A percentile compares a stretch with the other conserved stretches of the same genome.
Conservation (phyloP, 1,140 invertebrate genomes). For the Episyrphus balteatus region DNA sequence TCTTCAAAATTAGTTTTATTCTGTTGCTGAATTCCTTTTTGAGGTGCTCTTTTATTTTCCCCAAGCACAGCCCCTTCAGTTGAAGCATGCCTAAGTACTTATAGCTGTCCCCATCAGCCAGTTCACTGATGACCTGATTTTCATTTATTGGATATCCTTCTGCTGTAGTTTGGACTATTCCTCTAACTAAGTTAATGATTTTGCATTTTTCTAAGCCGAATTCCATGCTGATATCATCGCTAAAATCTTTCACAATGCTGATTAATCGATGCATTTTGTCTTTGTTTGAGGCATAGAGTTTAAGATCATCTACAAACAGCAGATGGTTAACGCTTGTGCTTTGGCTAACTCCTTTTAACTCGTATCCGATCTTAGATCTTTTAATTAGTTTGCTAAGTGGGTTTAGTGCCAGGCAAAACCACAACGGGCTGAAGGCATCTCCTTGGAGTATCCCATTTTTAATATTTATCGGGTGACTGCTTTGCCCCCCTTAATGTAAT, state of each 20-base stretch:
- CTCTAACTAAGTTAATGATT: not conserved
- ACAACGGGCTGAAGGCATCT: too few relatives aligned
- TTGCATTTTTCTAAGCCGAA: not conserved
- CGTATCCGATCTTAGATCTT: too few relatives aligned
- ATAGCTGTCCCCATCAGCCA: not conserved
- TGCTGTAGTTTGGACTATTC: not conserved
- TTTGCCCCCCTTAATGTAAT: too few relatives aligned
- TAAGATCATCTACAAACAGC: not conserved
- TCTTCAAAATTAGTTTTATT: not conserved
- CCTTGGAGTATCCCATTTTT: too few relatives aligned
- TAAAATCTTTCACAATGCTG: not conserved
- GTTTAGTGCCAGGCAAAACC: too few relatives aligned
- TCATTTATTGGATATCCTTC: not conserved
- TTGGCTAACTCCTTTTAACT: too few relatives aligned
- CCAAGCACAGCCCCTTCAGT: not conserved
- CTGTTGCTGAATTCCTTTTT: not conserved
- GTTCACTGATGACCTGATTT: not conserved
- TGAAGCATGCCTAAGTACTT: not conserved
- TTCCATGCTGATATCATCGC: not conserved
- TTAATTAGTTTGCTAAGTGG: too few relatives aligned
- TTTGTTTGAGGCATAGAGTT: not conserved
- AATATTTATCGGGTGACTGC: too few relatives aligned
- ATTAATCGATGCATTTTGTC: not conserved
- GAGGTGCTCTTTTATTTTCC: not conserved
- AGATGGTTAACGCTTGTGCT: not conserved